phyloP scores from a whole-genome alignment of 2,797 vertebrate species.

The Furcifer pardalis region DNA sequence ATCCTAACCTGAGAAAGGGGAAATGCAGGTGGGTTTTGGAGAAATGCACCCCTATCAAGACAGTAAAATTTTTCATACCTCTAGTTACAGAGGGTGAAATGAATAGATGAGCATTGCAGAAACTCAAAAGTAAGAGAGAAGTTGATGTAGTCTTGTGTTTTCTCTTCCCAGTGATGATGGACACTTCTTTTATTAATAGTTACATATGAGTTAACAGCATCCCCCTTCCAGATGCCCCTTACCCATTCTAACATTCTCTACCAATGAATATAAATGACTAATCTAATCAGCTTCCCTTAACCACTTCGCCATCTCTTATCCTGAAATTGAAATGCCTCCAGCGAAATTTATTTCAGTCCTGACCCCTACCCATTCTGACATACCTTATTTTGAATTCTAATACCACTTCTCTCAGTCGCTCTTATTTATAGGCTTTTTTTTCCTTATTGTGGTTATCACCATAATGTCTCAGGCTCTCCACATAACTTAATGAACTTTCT shows the following conservation, averaged over 20 bases:
- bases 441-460: constrained; percentile 40
- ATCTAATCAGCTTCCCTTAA: constrained; percentile 66
- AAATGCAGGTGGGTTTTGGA: no score
- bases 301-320: constrained; percentile 60
- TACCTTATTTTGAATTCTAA: constrained; percentile 63
- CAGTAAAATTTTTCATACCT: no score
- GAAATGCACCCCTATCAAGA: no score
- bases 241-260: constrained; percentile 40
- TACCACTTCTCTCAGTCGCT: constrained; percentile 38
- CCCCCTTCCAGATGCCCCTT: constrained; percentile 53
- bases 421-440: constrained; percentile 63
- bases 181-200: constrained; percentile 53
- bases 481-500: constrained; percentile 32
- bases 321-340: constrained; percentile 67
- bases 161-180: constrained; percentile 33
- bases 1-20: no score
- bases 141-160: constrained; percentile 33
- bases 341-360: constrained; percentile 64
- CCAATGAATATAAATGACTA: constrained; percentile 67
- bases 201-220: constrained; percentile 43
- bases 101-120: not conserved
- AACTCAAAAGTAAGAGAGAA: constrained; percentile 12
- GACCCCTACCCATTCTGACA: constrained; percentile 54
- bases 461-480: constrained; percentile 16
- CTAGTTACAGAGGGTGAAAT: not conserved